A percentile compares a stretch with the other conserved stretches of the same genome.
phyloP scores from a whole-genome alignment of 2,113 vertebrate genomes.

The Tonatia bakeri region DNA sequence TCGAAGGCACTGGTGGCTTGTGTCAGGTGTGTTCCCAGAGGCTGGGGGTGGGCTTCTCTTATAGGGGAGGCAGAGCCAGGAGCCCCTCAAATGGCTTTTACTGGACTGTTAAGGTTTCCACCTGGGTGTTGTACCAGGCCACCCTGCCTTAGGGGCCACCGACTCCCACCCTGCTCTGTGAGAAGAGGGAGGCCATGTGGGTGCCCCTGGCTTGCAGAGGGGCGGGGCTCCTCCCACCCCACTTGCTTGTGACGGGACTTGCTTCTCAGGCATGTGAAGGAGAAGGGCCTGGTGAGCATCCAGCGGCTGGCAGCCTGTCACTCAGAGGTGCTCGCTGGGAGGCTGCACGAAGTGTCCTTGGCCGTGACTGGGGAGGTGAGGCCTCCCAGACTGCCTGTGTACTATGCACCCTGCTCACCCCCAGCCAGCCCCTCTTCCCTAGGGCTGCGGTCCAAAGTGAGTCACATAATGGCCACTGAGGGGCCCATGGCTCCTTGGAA shows the following conservation, averaged over 20 bases:
- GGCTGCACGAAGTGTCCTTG: conserved; percentile 74
- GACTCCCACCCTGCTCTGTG: no score
- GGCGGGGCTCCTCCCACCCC: not conserved
- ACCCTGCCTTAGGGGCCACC: not conserved
- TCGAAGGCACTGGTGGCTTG: not conserved
- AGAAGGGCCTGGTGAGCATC: conserved; percentile 76
- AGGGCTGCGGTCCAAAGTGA: not conserved
- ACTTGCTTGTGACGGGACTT: not conserved
- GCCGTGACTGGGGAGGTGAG: conserved; percentile 80
- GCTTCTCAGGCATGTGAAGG: conserved; percentile 78
- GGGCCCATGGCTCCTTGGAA: rapidly evolving
- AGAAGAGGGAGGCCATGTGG: not conserved
- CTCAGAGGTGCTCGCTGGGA: conserved; percentile 67
- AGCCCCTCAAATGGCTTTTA: not conserved
- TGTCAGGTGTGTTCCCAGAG: not conserved
- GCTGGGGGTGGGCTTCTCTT: not conserved
- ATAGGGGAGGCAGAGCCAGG: no score
- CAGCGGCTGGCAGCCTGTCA: conserved; percentile 75
- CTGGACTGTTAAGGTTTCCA: not conserved
- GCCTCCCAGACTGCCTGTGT: not conserved
- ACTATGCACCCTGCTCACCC: not conserved
- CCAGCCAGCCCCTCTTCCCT: not conserved
- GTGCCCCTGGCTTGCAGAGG: not conserved
- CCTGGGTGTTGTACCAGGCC: not conserved
- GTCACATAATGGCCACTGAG: not conserved